Evolutionary conservation across 2,113 vertebrate species (phyloP), one percentile per base, ranked within the genome.

Genomic region (Microcebus jonahi): DNA sequence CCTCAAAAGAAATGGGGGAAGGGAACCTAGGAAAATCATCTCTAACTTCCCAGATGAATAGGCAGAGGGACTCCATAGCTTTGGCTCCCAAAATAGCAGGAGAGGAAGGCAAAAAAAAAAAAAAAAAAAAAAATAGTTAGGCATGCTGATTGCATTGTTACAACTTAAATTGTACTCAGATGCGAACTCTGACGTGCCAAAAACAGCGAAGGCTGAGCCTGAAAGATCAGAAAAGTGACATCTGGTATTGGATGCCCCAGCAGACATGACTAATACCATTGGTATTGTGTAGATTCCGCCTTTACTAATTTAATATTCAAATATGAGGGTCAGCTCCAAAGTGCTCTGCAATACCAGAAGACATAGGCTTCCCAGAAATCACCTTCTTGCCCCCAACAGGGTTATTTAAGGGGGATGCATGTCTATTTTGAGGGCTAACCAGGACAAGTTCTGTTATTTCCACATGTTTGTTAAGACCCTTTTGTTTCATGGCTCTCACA

Each of bases 211-310:
- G 97, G 86, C 97, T 97, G 97, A 98, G 97, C 90, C 94, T 92
- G 97, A 97, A 98, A 98, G 98, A 98, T 98, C 98, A 98, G 98
- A 99, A 98, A 98, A 98, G 97, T 98, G 98, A 98, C 98, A 99
- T 98, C 98, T 99, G 98, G 98, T 98, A 98, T 97, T 98, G 97
- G 97, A 98, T 98, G 98, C 98, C 98, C 98, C 90, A 97, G 98
- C 97, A 99, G 98, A 99, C 98, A 98, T 99, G 98, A 99, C 98
- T 98, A 99, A 99, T 99, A 96, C 97, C 95, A 97, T 98, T 96
- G 98, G 98, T 98, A 99, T 99, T 98, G 98, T 98, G 97, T 98
- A 98, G 98, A 97, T 98, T 98, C 97, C 98, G 96, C 98, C 98
- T 98, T 98, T 88, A 79, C 96, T 98, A 98, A 98, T 98, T 98